Evolutionary conservation across 2,797 vertebrate species (phyloP), one percentile per base, ranked within the genome.

Genomic region (Apogon talboti): DNA sequence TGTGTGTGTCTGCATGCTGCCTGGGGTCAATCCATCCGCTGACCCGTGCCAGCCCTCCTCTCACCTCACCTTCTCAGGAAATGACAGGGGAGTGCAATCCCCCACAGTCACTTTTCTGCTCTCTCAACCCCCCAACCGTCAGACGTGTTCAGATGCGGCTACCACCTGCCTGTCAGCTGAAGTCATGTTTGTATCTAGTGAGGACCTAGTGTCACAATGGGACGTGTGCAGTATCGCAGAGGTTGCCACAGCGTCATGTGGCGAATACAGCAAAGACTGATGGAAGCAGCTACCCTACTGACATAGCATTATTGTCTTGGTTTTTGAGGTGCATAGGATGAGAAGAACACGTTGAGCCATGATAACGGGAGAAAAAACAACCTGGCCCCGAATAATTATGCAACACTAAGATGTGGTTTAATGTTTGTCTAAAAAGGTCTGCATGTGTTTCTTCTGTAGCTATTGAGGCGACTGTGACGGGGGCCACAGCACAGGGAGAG

Each of bases 291-390:
- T 92, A 90, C 80, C 71, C 83, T 87, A 92, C 85, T 84, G 85
- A 91, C 73, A 82, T 74, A 82, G 90, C 78, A 61, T 84, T 70
- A 82, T 78, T 84, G 81, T 90, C 82, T 84, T 79, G 65, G 68
- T 79, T 86, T 88, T 85, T 63, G 89, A 91, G 87, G 89, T 94
- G 90, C 92, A 92, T 88, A 91, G 89, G 89, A 86, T 86, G 88
- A 86, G 82, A 81, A 83, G 90, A 87, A 86, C 74, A 88, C 47
- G 54, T 66, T 61, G 83, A 88, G 81, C 74, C 66, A 15, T 72
- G 76, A 76, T 4, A 71, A 89, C 56, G 61, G 68, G 63, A 74
- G 58, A 63, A 75, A 83, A 70, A 67, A 51, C 57, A 72, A 57
- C 78, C 54, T 63, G 78, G 69, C 66, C 74, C 56, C 15, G 78